A percentile compares a stretch with the other conserved stretches of the same genome.
These are phyloP conservation scores for Acrocephalus arundinaceus DNA, from an alignment of 2,113 vertebrate species.

Conservation along the genomic window DNA sequence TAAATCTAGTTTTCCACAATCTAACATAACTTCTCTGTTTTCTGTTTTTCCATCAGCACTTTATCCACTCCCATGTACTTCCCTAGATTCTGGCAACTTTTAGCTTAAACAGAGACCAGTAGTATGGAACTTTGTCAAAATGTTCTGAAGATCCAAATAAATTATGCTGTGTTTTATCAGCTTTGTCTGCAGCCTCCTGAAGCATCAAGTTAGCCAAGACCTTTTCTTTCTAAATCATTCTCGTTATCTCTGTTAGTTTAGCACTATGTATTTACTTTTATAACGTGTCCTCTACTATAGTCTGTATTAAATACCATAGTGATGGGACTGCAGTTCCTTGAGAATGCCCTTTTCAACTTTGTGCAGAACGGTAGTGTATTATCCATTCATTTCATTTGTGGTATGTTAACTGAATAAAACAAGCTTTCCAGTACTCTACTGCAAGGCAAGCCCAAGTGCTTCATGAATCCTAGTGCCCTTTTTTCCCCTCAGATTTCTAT, in stretches of 20 bases:
- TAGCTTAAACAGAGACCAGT: slow-evolving; percentile 66
- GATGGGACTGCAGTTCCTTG: slow-evolving; percentile 37
- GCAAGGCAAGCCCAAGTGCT: slow-evolving; percentile 1
- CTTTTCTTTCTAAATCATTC: slow-evolving; percentile 71
- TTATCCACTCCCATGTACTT: slow-evolving; percentile 64
- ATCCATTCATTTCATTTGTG: slow-evolving; percentile 50
- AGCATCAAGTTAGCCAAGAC: slow-evolving; percentile 67
- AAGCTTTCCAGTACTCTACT: slow-evolving; percentile 17
- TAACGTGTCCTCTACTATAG: slow-evolving; percentile 47
- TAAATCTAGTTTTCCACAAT: slow-evolving; percentile 70
- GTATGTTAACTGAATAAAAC: slow-evolving; percentile 29
- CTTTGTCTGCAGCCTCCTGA: slow-evolving; percentile 67
- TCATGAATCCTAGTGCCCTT: background rate
- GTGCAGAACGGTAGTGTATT: slow-evolving; percentile 27
- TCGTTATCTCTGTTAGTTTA: slow-evolving; percentile 72
- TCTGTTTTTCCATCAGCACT: slow-evolving; percentile 60
- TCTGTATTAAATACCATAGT: slow-evolving; percentile 58
- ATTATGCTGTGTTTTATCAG: slow-evolving; percentile 69
- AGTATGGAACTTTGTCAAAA: slow-evolving; percentile 71
- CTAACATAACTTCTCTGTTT: slow-evolving; percentile 58
- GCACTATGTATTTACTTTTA: slow-evolving; percentile 66
- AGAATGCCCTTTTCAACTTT: slow-evolving; percentile 71
- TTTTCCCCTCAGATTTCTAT: background rate
- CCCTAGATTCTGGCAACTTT: slow-evolving; percentile 54
- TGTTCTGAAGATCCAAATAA: slow-evolving; percentile 69